Conservation (phyloP, 2,888 invertebrate species). For the Drosophila quinaria region DNA sequence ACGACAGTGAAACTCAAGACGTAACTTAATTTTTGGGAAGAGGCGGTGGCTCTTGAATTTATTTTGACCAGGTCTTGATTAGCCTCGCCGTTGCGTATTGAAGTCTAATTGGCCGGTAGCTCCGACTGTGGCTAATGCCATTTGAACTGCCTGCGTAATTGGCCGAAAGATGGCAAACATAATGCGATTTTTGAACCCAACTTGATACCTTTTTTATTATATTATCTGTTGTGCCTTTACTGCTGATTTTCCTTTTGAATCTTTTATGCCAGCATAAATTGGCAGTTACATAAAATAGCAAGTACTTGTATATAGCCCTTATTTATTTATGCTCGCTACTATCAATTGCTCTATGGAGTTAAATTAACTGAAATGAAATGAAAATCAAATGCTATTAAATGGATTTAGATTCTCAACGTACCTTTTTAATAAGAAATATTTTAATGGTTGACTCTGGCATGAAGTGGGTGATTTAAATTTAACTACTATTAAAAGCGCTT, state of each 20-base stretch:
- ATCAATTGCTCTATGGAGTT: neutral
- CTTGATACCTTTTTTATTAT: slow-evolving; percentile 24
- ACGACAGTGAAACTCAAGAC: slow-evolving; percentile 46
- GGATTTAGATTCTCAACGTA: neutral
- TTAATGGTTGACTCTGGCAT: slow-evolving; percentile 24
- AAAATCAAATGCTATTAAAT: neutral
- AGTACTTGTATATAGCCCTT: neutral
- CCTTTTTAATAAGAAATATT: neutral
- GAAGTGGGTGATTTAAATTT: slow-evolving; percentile 21
- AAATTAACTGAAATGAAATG: neutral
- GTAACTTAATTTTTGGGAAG: slow-evolving; percentile 52
- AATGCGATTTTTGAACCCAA: slow-evolving; percentile 43
- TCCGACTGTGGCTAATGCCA: slow-evolving; percentile 67
- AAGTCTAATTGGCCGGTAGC: slow-evolving; percentile 50
- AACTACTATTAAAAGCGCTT: slow-evolving; percentile 14
- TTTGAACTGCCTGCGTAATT: slow-evolving; percentile 66
- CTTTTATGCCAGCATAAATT: slow-evolving; percentile 13
- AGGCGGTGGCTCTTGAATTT: slow-evolving; percentile 27
- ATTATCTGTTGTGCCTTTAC: slow-evolving; percentile 20
- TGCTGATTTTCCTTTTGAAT: neutral
- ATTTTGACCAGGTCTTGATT: slow-evolving; percentile 52
- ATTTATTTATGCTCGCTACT: neutral
- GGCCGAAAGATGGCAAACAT: slow-evolving; percentile 62
- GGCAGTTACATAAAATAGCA: neutral
- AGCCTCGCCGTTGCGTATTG: slow-evolving; percentile 48